Percentiles rank a stretch among this genome's conserved stretches.
phyloP scores from a whole-genome alignment of 35 echinoderm and acorn worm species.

The Strongylocentrotus purpuratus region DNA sequence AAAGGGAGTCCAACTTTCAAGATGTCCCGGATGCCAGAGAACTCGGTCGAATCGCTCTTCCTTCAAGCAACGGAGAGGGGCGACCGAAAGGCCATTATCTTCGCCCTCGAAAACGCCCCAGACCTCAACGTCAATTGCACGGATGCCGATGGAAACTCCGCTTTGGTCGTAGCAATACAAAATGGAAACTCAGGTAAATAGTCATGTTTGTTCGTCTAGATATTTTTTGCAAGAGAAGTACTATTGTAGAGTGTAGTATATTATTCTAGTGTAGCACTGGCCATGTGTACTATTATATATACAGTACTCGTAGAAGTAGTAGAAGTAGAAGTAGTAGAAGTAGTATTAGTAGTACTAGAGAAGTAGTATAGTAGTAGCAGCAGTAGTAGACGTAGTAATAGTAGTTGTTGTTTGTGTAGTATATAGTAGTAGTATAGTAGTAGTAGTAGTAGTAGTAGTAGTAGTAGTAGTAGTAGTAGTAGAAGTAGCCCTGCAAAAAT shows the following conservation, averaged over 20 bases:
- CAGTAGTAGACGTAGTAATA: constrained; percentile 37
- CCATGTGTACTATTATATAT: not conserved
- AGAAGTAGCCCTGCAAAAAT: not conserved
- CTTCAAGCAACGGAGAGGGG: constrained; percentile 85
- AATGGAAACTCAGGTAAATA: constrained; percentile 93
- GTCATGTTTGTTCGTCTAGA: not conserved
- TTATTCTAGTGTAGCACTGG: no score
- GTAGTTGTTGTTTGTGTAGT: constrained; percentile 55
- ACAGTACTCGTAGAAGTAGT: constrained; percentile 4
- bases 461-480: constrained; percentile 63
- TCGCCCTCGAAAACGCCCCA: constrained; percentile 86
- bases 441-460: constrained; percentile 63
- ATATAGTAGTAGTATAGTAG: constrained; percentile 61
- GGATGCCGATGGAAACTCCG: constrained; percentile 76
- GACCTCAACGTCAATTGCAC: constrained; percentile 90
- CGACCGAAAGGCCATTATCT: constrained; percentile 94
- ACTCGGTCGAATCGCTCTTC: constrained; percentile 85
- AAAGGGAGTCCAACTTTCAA: constrained; percentile 47
- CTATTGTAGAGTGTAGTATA: no score
- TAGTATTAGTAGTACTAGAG: constrained; percentile 56
- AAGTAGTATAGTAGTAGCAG: constrained; percentile 19
- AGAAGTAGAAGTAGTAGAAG: constrained; percentile 62
- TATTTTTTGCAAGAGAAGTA: not conserved
- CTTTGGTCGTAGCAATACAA: constrained; percentile 86
- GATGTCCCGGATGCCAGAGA: constrained; percentile 31